Conservation (phyloP, 2,888 invertebrate genomes). For the Ferrisia virgata region DNA sequence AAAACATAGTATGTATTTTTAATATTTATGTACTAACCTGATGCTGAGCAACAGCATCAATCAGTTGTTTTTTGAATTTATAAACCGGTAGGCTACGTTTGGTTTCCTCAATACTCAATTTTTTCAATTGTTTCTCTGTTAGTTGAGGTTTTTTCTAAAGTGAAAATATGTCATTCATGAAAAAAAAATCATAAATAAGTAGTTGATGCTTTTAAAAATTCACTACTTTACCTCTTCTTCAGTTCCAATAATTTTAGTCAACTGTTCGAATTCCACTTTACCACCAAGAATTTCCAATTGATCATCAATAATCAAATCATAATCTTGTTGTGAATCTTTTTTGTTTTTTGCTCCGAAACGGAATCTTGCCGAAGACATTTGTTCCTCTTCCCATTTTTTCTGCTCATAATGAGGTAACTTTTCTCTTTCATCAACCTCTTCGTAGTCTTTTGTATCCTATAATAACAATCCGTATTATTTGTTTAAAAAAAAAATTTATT, state of each 20-base stretch:
- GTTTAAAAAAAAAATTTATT: not conserved
- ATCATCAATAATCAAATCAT: constrained; percentile 90
- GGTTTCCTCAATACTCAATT: constrained; percentile 83
- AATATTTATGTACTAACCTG: constrained; percentile 57
- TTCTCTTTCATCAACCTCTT: constrained; percentile 83
- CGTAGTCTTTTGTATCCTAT: constrained; percentile 59
- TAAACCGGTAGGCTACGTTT: constrained; percentile 89
- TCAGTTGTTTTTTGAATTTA: constrained; percentile 83
- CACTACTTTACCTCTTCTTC: constrained; percentile 52
- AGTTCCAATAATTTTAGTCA: constrained; percentile 51
- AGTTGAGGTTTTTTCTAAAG: constrained; percentile 56
- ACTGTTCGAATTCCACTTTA: constrained; percentile 90
- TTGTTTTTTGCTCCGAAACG: constrained; percentile 92
- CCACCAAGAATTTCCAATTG: constrained; percentile 56
- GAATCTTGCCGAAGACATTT: constrained; percentile 87
- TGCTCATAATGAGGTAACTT: constrained; percentile 79
- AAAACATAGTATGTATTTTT: not conserved
- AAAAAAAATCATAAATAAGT: not conserved
- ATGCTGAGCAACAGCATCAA: constrained; percentile 85
- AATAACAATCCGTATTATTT: not conserved
- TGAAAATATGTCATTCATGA: not conserved
- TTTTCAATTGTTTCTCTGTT: constrained; percentile 68
- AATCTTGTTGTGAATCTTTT: constrained; percentile 67
- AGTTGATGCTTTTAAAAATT: not conserved
- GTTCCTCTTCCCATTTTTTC: constrained; percentile 96